Evolutionary conservation across 2,888 invertebrate species (phyloP).

Genomic region (Notocelia uddmanniana): DNA sequence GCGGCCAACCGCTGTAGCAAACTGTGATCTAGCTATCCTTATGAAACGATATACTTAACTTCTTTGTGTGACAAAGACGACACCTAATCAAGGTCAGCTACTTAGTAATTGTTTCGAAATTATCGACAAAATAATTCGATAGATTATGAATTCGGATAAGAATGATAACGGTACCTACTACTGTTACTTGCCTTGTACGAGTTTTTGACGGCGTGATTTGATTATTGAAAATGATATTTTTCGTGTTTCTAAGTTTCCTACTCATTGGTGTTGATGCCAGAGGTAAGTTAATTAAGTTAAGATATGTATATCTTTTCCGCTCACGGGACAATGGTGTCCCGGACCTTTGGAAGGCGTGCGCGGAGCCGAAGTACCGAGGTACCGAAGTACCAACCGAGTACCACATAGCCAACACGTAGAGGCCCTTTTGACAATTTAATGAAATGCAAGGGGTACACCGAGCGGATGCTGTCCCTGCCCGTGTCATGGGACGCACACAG

Average conservation of each 20-base stretch:
- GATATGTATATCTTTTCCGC: no score
- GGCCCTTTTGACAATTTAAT: no score
- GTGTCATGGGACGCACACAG: no score
- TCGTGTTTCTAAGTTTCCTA: slow-evolving; percentile 27
- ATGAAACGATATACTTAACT: not conserved
- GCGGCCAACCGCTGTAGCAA: no score
- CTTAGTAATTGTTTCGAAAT: not conserved
- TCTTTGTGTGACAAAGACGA: not conserved
- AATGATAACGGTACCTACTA: slow-evolving; percentile 12
- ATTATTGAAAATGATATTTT: slow-evolving; percentile 26
- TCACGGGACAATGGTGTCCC: no score
- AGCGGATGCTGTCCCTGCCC: no score
- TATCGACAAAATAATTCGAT: slow-evolving; percentile 27
- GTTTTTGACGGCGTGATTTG: slow-evolving; percentile 1
- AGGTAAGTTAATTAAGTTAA: slow-evolving; percentile 15
- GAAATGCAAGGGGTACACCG: no score
- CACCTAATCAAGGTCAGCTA: not conserved
- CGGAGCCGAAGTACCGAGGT: no score
- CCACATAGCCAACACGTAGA: no score
- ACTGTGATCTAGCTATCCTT: not conserved
- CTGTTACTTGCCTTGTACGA: not conserved
- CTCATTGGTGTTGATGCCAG: slow-evolving; percentile 32
- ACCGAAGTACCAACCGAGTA: no score
- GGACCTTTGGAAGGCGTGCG: no score
- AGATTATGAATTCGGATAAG: slow-evolving; percentile 13